These are phyloP conservation scores for Pteropus alecto DNA, from an alignment of 2,113 vertebrate species.

Conservation along the genomic window DNA sequence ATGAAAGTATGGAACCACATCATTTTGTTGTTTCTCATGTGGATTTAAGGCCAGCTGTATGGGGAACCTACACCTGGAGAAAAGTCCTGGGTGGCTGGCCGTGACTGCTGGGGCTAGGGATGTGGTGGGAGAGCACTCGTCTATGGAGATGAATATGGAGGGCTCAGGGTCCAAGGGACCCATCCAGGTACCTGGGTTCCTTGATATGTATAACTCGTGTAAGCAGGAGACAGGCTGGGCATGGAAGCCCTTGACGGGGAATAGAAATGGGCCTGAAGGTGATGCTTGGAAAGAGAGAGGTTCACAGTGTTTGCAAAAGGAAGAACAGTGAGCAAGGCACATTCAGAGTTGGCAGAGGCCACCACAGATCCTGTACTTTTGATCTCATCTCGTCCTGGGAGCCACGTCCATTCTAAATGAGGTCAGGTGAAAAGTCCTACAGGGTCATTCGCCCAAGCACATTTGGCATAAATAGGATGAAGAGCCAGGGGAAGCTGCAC, in stretches of 20 bases:
- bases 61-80: neutral
- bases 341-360: neutral
- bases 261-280: neutral
- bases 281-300: neutral
- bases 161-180: neutral
- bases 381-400: neutral
- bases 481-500: neutral
- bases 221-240: neutral
- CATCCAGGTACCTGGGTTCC: neutral
- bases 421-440: neutral
- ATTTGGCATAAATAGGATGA: neutral
- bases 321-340: neutral
- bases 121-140: neutral
- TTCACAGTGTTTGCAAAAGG: neutral
- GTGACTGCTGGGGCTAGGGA: neutral
- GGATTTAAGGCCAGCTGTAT: neutral
- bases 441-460: neutral
- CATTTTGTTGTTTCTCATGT: neutral
- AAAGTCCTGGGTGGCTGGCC: neutral
- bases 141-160: neutral
- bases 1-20: neutral
- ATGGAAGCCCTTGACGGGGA: neutral
- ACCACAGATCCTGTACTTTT: neutral
- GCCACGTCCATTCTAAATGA: neutral
- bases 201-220: neutral